Percentiles rank a stretch among this genome's conserved stretches.
These are phyloP conservation scores for Eumeta japonica DNA, from an alignment of 1,140 invertebrate genomes.

Conservation along the genomic window DNA sequence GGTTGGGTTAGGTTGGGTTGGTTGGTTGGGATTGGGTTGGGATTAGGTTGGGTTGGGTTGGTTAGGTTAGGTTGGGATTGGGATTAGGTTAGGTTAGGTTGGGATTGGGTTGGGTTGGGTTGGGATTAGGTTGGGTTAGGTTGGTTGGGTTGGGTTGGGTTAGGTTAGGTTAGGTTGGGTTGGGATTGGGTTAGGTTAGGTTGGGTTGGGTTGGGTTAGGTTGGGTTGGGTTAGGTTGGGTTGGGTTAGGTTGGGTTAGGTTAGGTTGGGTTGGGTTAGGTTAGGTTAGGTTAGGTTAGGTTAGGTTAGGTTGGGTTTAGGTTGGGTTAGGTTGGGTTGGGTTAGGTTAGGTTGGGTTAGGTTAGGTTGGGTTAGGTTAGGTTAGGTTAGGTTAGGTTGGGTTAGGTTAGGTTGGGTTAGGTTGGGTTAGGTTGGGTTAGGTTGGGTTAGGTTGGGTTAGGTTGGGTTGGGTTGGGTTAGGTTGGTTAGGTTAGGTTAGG, in stretches of 20 bases:
- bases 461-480: no score
- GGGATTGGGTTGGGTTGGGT: no score
- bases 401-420: conserved; percentile 4
- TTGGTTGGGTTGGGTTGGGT: conserved; percentile 2
- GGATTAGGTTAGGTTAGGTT: conserved; percentile 4
- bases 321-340: conserved; percentile 3
- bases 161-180: conserved; percentile 3
- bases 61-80: no score
- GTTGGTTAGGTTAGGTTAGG: no score
- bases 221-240: conserved; percentile 2
- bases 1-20: conserved; percentile 4
- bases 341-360: conserved; percentile 4
- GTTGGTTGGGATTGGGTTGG: conserved; percentile 3
- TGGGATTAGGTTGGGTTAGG: no score
- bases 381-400: conserved; percentile 4
- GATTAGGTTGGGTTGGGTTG: no score
- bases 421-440: conserved; percentile 3
- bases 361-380: conserved; percentile 4
- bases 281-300: conserved; percentile 4
- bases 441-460: not conserved
- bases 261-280: conserved; percentile 2
- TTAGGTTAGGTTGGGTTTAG: no score
- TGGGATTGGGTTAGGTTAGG: no score
- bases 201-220: conserved; percentile 3
- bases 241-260: conserved; percentile 3